Percentiles rank a stretch among this genome's conserved stretches.
Conservation (phyloP, 2,113 vertebrate genomes). For the Alosa alosa region DNA sequence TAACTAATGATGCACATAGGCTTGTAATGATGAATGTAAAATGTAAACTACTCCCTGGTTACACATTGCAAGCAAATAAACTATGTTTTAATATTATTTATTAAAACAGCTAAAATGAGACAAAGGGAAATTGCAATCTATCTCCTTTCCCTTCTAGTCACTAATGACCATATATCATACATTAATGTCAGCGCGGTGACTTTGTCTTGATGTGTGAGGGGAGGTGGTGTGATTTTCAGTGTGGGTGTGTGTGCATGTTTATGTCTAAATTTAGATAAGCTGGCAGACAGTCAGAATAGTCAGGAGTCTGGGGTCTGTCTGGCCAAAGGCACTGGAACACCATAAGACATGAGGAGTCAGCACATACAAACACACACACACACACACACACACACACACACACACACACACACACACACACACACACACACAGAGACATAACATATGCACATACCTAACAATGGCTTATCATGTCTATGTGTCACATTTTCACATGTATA, state of each 20-base stretch:
- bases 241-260: neutral
- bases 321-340: neutral
- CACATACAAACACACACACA: neutral
- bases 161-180: neutral
- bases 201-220: neutral
- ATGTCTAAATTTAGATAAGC: neutral
- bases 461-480: neutral
- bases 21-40: neutral
- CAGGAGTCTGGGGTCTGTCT: neutral
- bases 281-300: neutral
- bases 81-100: neutral
- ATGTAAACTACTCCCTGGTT: neutral
- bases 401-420: neutral
- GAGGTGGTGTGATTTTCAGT: neutral
- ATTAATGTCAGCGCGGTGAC: neutral
- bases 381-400: constrained; percentile 2
- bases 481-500: neutral
- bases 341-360: neutral
- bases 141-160: neutral
- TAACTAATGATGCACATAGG: neutral
- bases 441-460: neutral
- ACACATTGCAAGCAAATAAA: neutral
- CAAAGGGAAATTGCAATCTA: neutral
- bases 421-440: neutral
- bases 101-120: neutral